Evolutionary conservation across 1,140 invertebrate genomes (phyloP), one percentile per base, ranked within the genome.

Genomic region (Ylistrum balloti): DNA sequence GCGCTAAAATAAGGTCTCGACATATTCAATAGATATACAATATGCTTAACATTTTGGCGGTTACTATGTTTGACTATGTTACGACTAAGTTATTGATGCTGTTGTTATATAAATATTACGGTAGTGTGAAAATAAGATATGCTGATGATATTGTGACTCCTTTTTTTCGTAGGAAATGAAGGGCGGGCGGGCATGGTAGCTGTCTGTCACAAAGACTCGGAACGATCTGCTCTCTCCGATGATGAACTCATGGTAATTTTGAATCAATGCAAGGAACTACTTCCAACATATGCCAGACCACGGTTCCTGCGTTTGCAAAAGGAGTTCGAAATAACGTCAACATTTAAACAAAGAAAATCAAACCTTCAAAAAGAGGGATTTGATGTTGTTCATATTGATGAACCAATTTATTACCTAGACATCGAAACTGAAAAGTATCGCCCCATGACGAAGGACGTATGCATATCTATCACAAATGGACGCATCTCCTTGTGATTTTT

Each of bases 251-350:
- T 45, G 7, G 32, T 88, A 5, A 90, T 96, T 28, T 89, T 89
- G n/a, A 33, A 91, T 3, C 91, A 95, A 32, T 91, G 95, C 28
- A 41, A 87, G 11, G 88, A 93, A 38, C 96, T 97, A 33, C 96
- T 99, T 86, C 98, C 98, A 0, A 94, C 97, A 0, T 99, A 99
- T 95, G 98, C 99, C 0, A 96, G 98, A 85, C 99, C 99, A 0
- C 97, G 98, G 88, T 99, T 99, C 96, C 95, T 99, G 87, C 97
- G 99, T 92, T 97, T 99, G 17, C 88, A 93, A 33, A 87, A 91
- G 13, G 90, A 93, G 38, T 88, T 94, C 20, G 88, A 93, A 7
- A 85, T 95, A 32, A 95, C 95, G 10, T 90, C 89, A 0, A 95
- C 95, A 0, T 94, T 94, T 86, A 95, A 95, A 89, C 94, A 95